A percentile compares a stretch with the other conserved stretches of the same genome.
Conservation (phyloP, 2,797 vertebrate genomes). For the Vireo griseus region DNA sequence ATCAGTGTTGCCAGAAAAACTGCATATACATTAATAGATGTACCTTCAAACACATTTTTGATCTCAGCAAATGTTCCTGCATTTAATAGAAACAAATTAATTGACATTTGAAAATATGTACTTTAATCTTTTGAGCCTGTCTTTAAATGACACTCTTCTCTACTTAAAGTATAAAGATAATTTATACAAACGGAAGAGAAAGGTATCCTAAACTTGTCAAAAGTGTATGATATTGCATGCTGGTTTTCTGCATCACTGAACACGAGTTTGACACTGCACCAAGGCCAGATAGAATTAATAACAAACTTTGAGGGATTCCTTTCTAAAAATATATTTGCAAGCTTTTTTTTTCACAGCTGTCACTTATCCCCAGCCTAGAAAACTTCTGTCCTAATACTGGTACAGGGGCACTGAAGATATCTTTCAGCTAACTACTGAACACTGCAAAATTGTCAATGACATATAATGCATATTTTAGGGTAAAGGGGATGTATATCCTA, state of each 20-base stretch:
- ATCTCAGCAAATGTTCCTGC: background rate
- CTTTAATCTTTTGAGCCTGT: background rate
- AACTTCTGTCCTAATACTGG: background rate
- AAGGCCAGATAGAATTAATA: background rate
- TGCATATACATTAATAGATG: background rate
- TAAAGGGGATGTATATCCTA: background rate
- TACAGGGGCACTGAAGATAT: background rate
- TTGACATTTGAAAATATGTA: background rate
- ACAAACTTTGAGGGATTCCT: constrained; percentile 3
- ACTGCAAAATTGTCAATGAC: background rate
- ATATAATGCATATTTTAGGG: background rate
- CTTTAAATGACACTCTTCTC: background rate
- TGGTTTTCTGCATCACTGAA: background rate
- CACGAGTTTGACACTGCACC: background rate
- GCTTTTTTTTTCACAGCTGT: background rate
- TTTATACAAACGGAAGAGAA: background rate
- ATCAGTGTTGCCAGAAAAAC: background rate
- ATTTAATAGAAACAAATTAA: background rate
- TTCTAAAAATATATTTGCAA: constrained; percentile 50
- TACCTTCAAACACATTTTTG: background rate
- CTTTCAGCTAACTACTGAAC: background rate
- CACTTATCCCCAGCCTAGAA: background rate
- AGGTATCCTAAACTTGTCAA: background rate
- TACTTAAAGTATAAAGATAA: background rate
- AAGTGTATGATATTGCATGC: background rate